phyloP scores from a whole-genome alignment of 1,140 invertebrate species.

The Penaeus japonicus region DNA sequence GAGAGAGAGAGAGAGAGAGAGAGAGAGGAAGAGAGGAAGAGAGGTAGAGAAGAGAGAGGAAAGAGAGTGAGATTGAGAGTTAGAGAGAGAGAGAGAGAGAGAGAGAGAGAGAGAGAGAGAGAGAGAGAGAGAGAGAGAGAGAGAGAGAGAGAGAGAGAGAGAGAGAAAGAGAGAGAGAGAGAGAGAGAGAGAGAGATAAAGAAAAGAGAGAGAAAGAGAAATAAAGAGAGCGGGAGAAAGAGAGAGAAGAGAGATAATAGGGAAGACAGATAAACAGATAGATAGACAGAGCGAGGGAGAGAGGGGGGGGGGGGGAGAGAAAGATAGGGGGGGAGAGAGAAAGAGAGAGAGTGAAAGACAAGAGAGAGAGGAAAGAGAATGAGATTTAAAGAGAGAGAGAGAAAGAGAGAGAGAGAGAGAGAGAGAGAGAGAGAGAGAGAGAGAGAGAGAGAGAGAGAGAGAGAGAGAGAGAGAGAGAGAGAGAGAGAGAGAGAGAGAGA shows the following conservation, averaged over 20 bases:
- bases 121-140: not conserved
- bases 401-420: not conserved
- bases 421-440: too few relatives aligned
- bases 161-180: not conserved
- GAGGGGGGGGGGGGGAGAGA: not conserved
- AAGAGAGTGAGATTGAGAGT: not conserved
- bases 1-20: not conserved
- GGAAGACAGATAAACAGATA: too few relatives aligned
- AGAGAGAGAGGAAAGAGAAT: not conserved
- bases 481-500: constrained; percentile 2
- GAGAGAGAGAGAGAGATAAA: not conserved
- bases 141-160: too few relatives aligned
- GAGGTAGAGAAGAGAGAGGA: not conserved
- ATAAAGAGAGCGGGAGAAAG: not conserved
- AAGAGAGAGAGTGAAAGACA: not conserved
- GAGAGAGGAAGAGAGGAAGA: not conserved
- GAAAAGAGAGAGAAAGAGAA: not conserved
- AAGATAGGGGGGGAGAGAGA: not conserved
- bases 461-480: not conserved
- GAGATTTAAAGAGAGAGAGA: not conserved
- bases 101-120: not conserved
- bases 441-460: not conserved
- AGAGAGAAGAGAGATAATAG: too few relatives aligned
- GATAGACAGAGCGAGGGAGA: not conserved
- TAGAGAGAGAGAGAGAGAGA: not conserved